phyloP scores from a whole-genome alignment of 2,113 vertebrate species.

The Lophotis ruficrista region DNA sequence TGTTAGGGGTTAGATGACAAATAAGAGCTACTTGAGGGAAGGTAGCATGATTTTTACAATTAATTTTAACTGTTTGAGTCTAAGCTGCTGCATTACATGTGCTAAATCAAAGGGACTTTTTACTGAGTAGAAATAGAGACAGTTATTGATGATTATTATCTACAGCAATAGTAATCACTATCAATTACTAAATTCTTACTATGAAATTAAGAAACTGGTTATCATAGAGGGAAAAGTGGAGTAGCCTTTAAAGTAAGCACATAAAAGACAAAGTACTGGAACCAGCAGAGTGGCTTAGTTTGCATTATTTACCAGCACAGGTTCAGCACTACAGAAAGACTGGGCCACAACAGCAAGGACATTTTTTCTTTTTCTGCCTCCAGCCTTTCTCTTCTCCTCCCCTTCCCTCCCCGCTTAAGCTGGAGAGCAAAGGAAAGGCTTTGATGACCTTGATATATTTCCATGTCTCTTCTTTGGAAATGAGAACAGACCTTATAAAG shows the following conservation, averaged over 20 bases:
- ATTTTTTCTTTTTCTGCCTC: not conserved
- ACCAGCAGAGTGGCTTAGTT: not conserved
- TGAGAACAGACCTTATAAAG: conserved; percentile 8
- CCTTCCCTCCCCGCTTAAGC: rapidly evolving
- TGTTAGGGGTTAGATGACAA: not conserved
- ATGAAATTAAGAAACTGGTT: not conserved
- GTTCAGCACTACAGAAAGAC: not conserved
- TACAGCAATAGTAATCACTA: not conserved
- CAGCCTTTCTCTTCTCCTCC: not conserved
- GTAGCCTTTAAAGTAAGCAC: not conserved
- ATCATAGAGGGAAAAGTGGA: not conserved
- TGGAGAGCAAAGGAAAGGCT: not conserved
- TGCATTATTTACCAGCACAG: not conserved
- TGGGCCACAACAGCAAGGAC: not conserved
- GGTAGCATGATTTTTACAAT: not conserved
- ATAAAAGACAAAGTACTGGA: not conserved
- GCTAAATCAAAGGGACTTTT: not conserved
- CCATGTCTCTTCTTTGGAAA: not conserved
- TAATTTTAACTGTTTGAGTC: not conserved
- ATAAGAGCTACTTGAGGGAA: not conserved
- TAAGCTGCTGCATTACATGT: not conserved
- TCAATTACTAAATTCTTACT: not conserved
- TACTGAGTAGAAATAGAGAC: not conserved
- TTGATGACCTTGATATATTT: conserved; percentile 16
- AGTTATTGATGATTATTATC: not conserved